phyloP scores from a whole-genome alignment of 2,888 invertebrate genomes.

The Hemistola chrysoprasaria region DNA sequence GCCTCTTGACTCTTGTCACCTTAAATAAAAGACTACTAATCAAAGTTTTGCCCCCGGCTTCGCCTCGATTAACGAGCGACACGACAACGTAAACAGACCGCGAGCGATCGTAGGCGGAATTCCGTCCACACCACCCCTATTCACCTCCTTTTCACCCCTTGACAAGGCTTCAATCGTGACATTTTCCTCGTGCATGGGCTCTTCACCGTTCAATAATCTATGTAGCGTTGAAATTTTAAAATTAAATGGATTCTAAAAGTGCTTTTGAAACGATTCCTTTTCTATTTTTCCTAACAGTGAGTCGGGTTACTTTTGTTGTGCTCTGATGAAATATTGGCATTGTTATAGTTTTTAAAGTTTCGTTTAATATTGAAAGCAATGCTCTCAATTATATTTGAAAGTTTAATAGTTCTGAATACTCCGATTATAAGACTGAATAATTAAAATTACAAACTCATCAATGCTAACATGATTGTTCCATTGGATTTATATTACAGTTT shows the following conservation, averaged over 20 bases:
- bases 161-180: conserved; percentile 61
- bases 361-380: too few relatives aligned
- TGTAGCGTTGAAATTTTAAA: conserved; percentile 51
- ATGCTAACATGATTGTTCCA: not conserved
- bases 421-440: too few relatives aligned
- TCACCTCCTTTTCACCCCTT: conserved; percentile 31
- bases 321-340: not conserved
- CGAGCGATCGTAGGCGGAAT: conserved; percentile 40
- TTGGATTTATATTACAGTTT: conserved; percentile 3
- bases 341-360: not conserved
- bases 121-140: conserved; percentile 25
- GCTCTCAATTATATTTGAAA: too few relatives aligned
- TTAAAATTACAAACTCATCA: too few relatives aligned
- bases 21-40: conserved; percentile 65
- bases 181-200: conserved; percentile 64
- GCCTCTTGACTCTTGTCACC: conserved; percentile 44
- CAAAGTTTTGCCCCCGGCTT: conserved; percentile 59
- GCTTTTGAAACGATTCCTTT: conserved; percentile 26
- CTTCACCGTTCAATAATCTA: conserved; percentile 65
- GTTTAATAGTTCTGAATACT: too few relatives aligned
- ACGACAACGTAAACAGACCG: conserved; percentile 62
- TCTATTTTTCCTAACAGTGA: conserved; percentile 8
- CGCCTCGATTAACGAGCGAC: conserved; percentile 57
- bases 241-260: conserved; percentile 46
- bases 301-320: not conserved